phyloP scores from a whole-genome alignment of 1,140 invertebrate genomes.

The Holcopasites calliopsidis region DNA sequence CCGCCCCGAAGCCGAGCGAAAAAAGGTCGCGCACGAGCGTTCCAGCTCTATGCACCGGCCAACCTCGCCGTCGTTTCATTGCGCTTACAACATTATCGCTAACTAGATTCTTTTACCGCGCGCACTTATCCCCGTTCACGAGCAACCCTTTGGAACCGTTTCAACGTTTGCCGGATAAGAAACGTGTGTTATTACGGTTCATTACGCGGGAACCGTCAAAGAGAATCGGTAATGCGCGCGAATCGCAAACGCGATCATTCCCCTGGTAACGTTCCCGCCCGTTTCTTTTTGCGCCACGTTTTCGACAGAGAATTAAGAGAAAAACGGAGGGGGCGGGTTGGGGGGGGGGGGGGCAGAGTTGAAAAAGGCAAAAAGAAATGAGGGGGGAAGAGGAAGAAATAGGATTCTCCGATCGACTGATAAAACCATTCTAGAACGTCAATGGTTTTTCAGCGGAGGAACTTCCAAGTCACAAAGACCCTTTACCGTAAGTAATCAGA shows the following conservation, averaged over 20 bases:
- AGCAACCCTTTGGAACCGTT: neutral
- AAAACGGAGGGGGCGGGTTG: no score
- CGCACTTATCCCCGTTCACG: neutral
- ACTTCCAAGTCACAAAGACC: slow-evolving; percentile 56
- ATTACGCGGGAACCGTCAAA: slow-evolving; percentile 1
- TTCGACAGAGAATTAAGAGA: neutral
- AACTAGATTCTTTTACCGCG: neutral
- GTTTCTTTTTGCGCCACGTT: neutral
- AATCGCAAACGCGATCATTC: slow-evolving; percentile 8
- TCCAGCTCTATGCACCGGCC: neutral
- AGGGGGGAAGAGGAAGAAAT: slow-evolving; percentile 7
- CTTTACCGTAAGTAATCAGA: slow-evolving; percentile 64
- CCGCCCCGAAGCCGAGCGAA: slow-evolving; percentile 36
- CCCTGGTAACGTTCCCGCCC: neutral
- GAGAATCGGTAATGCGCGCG: neutral
- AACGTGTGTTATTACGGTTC: slow-evolving; percentile 13
- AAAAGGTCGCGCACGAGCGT: slow-evolving; percentile 28
- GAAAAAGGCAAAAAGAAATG: neutral
- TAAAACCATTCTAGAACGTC: slow-evolving; percentile 44
- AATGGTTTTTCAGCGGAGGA: slow-evolving; percentile 57
- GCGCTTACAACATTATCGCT: slow-evolving; percentile 34
- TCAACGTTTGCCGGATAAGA: slow-evolving; percentile 1
- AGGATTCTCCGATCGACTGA: slow-evolving; percentile 37
- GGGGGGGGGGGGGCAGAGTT: no score
- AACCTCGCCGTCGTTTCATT: slow-evolving; percentile 36